Conservation (phyloP, 92 coral and sea anemone genomes). For the Montipora capitata region DNA sequence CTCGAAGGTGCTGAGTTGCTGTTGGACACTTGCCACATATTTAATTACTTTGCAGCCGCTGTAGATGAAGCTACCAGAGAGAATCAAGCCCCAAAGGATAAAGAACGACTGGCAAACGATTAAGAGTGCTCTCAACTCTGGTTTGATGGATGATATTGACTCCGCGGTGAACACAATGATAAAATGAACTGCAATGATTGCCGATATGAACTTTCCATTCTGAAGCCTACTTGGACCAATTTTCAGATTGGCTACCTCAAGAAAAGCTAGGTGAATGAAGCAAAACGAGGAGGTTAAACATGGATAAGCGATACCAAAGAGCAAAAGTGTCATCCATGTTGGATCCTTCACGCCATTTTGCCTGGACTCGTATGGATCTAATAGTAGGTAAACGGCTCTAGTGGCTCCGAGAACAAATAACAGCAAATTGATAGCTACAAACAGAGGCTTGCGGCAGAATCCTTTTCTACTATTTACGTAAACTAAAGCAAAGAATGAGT, state of each 20-base stretch:
- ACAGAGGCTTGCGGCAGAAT: conserved; percentile 77
- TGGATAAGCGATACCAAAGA: conserved; percentile 91
- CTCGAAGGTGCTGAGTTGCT: conserved; percentile 47
- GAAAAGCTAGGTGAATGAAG: conserved; percentile 86
- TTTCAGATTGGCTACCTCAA: conserved; percentile 85
- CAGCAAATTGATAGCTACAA: conserved; percentile 72
- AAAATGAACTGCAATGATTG: conserved; percentile 79
- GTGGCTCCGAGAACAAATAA: conserved; percentile 78
- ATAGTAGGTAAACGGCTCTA: conserved; percentile 79
- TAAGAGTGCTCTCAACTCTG: conserved; percentile 75
- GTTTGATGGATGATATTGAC: conserved; percentile 58
- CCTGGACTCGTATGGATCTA: conserved; percentile 89
- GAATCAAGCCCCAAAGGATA: conserved; percentile 83
- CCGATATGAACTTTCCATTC: conserved; percentile 72
- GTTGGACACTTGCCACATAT: background rate
- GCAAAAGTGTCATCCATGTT: conserved; percentile 49
- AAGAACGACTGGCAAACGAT: conserved; percentile 92
- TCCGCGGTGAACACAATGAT: conserved; percentile 83
- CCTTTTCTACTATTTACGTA: conserved; percentile 64
- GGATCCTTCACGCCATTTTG: conserved; percentile 76
- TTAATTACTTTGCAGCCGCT: conserved; percentile 82
- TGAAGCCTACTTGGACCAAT: conserved; percentile 74
- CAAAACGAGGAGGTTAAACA: conserved; percentile 92
- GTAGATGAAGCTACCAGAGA: conserved; percentile 88
- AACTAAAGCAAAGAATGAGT: conserved; percentile 72